Evolutionary conservation across 2,797 vertebrate genomes (phyloP).

Genomic region (Gymnocypris eckloni): DNA sequence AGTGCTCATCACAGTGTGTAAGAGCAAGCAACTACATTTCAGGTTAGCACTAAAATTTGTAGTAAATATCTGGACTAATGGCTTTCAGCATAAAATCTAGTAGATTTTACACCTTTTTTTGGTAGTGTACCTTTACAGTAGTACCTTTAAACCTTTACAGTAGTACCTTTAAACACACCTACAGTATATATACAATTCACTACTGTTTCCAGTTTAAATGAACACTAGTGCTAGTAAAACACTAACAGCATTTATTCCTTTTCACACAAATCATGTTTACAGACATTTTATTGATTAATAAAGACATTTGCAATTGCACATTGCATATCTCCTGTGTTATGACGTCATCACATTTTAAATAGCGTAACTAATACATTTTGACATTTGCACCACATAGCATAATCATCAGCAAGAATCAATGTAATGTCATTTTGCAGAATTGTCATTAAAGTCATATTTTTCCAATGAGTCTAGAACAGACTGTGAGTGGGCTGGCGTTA

Average conservation of each 20-base stretch:
- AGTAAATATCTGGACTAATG: neutral
- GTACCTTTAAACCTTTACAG: no score
- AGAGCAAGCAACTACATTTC: neutral
- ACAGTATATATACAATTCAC: neutral
- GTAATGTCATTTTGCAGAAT: neutral
- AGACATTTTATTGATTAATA: neutral
- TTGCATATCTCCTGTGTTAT: neutral
- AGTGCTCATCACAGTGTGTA: neutral
- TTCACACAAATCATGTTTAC: neutral
- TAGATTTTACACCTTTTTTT: neutral
- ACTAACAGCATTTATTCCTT: neutral
- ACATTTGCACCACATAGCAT: neutral
- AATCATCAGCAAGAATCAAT: neutral
- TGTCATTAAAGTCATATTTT: neutral
- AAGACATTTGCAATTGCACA: neutral
- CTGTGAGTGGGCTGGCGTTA: neutral
- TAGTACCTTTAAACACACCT: neutral
- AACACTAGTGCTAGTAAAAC: neutral
- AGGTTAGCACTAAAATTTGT: neutral
- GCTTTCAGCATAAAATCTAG: neutral
- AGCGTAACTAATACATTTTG: neutral
- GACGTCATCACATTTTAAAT: neutral
- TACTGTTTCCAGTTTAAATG: neutral
- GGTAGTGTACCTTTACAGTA: no score
- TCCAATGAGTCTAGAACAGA: neutral